Evolutionary conservation across 2,888 invertebrate species (phyloP).

Genomic region (Thyatira batis): DNA sequence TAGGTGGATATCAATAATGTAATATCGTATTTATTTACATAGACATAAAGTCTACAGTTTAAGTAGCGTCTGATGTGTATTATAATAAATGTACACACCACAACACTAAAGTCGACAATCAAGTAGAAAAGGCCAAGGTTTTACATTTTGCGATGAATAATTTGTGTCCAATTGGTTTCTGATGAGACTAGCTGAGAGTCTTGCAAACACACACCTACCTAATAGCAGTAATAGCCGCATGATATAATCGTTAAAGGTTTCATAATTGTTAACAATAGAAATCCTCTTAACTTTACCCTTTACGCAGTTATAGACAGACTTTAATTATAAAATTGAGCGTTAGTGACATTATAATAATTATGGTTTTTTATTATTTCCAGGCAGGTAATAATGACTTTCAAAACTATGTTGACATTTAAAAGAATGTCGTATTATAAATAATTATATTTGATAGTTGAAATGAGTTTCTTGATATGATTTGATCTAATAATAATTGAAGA

Average conservation of each 20-base stretch:
- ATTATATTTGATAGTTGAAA: background rate
- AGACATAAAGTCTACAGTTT: slow-evolving; percentile 45
- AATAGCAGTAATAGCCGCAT: slow-evolving; percentile 1
- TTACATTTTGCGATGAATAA: slow-evolving; percentile 61
- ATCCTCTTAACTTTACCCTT: slow-evolving; percentile 1
- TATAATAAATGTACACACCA: slow-evolving; percentile 55
- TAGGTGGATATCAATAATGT: no score
- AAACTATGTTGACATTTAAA: no score
- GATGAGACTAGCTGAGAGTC: slow-evolving; percentile 58
- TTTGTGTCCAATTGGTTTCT: slow-evolving; percentile 69
- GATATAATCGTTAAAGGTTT: slow-evolving; percentile 4
- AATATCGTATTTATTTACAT: slow-evolving; percentile 41
- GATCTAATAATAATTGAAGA: no score
- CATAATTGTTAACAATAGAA: slow-evolving; percentile 4
- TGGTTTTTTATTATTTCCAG: background rate
- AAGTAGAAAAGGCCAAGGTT: slow-evolving; percentile 72
- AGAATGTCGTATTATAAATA: no score
- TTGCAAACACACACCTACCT: slow-evolving; percentile 16
- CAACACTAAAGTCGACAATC: slow-evolving; percentile 55
- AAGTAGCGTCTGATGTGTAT: slow-evolving; percentile 29
- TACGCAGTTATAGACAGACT: background rate
- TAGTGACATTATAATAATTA: background rate
- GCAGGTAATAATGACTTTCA: background rate
- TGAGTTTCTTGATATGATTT: background rate
- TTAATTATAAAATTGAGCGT: background rate